These are phyloP conservation scores for Ornithorhynchus anatinus DNA, from an alignment of 2,113 vertebrate genomes.

Conservation along the genomic window DNA sequence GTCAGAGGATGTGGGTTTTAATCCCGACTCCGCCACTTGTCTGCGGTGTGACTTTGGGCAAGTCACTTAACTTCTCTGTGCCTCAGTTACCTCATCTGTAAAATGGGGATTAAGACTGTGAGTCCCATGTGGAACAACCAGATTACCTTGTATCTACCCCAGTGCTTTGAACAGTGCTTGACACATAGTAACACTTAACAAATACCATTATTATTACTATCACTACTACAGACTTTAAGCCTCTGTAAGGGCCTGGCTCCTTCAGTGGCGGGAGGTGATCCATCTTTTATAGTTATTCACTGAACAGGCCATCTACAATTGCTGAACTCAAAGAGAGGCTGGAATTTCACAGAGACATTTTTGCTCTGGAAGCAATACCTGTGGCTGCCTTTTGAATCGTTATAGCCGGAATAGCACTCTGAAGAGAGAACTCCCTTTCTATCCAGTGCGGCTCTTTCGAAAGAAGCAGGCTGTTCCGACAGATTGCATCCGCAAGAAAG, in stretches of 20 bases:
- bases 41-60: too few species aligned
- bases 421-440: neutral
- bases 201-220: too few species aligned
- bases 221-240: neutral
- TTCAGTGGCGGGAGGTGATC: neutral
- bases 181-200: too few species aligned
- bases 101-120: too few species aligned
- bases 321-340: constrained; percentile 3
- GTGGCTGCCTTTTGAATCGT: constrained; percentile 32
- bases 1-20: too few species aligned
- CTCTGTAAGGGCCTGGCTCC: neutral
- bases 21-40: too few species aligned
- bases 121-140: too few species aligned
- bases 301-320: neutral
- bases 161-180: too few species aligned
- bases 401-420: constrained; percentile 28
- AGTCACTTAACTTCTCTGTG: too few species aligned
- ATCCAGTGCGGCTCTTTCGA: neutral
- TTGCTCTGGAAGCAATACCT: constrained; percentile 47
- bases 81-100: too few species aligned
- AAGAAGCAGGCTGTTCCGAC: constrained; percentile 29
- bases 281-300: neutral
- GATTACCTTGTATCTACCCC: too few species aligned
- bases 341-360: constrained; percentile 2
- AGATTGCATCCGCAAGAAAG: constrained; percentile 40